Conservation (phyloP, 2,113 vertebrate species). For the Gopherus flavomarginatus region DNA sequence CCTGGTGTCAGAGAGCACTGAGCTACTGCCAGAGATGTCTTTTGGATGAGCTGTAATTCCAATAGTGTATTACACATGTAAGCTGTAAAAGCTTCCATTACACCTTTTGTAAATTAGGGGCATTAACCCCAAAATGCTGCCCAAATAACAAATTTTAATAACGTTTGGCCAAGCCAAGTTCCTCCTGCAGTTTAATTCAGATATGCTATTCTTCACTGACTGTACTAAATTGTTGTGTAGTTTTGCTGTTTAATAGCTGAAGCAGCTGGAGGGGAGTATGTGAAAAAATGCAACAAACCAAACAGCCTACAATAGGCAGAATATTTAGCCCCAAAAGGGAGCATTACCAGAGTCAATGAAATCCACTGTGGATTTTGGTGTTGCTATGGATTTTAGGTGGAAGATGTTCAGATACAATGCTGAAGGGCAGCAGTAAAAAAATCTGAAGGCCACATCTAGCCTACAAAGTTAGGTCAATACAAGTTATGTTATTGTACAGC, state of each 20-base stretch:
- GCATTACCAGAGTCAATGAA: no score
- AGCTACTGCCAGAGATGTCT: neutral
- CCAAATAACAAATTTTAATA: slow-evolving; percentile 39
- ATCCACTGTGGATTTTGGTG: no score
- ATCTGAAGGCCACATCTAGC: neutral
- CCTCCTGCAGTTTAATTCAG: neutral
- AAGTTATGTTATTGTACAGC: neutral
- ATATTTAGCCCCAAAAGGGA: no score
- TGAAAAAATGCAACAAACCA: neutral
- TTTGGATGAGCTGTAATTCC: slow-evolving; percentile 36
- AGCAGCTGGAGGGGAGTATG: neutral
- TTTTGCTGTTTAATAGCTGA: neutral
- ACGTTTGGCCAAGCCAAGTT: slow-evolving; percentile 21
- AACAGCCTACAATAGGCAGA: neutral
- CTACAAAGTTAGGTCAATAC: neutral
- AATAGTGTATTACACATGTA: slow-evolving; percentile 13
- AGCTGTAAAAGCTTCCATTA: neutral
- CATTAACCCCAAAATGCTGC: slow-evolving; percentile 48
- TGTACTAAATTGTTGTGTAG: neutral
- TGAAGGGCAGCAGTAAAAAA: neutral
- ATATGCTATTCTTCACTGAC: neutral
- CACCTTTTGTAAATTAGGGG: slow-evolving; percentile 44
- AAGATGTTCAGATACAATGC: neutral
- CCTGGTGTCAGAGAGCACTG: neutral
- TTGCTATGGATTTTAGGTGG: no score